Evolutionary conservation across 2,888 invertebrate species (phyloP), one percentile per base, ranked within the genome.

Genomic region (Pecten maximus): DNA sequence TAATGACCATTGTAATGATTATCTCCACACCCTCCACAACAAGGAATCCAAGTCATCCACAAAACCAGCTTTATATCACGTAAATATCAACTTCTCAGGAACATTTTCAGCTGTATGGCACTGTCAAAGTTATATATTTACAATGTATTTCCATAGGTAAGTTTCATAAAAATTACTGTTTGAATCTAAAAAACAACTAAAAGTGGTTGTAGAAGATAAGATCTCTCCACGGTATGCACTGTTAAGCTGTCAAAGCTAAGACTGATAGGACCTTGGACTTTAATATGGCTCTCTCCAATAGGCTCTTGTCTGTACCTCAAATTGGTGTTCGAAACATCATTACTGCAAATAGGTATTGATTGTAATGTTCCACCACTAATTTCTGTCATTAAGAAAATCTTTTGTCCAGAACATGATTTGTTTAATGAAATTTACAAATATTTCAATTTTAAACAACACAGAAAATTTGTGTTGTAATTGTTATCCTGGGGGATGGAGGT

Each of bases 321-420:
- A 74, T 74, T 74, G 74, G 74, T 74, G 74, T 35, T 74, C 74
- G 35, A 74, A 74, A 74, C 74, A 28, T 74, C 74, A 28, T 74
- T 74, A 74, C 28, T 35, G 74, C 74, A 74, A 74, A 74, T 28
- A 74, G 6, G 74, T 74, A 74, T 74, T 74, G 74, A 74, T 74
- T 28, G 28, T 4, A 28, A 12, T 6, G 28, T 16, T 74, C 12
- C 1, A 12, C 23, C 35, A 10, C 74, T 74, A 74, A 74, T 74
- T 74, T 74, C 74, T 23, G 74, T 74, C 35, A 74, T 74, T 74
- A 35, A 74, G 74, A 35, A 35, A 74, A 74, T 74, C 74, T 35
- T 35, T 28, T 74, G 74, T 74, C 74, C 74, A 28, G 35, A 35
- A 74, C 15, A n/a, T 60, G 28, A 6, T 60, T 28, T 60, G 60